Evolutionary conservation across 2,113 vertebrate species (phyloP), one percentile per base, ranked within the genome.

Genomic region (Oreochromis tanganicae): DNA sequence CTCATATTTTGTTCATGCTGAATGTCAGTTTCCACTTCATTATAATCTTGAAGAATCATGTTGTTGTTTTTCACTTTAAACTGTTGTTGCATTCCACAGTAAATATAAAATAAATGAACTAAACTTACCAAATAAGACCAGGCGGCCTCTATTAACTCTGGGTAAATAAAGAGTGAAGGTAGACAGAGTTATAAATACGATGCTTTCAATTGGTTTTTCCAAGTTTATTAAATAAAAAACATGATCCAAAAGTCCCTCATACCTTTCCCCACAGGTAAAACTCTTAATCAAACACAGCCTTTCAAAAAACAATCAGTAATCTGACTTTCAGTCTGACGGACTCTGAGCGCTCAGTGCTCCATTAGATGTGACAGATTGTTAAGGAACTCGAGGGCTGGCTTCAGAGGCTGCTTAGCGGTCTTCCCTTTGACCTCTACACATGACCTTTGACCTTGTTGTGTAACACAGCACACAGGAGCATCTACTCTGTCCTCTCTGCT

Each of bases 361-460:
- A 2, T 75, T 41, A 5, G 38, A 66, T 83, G n/a, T 89, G 88
- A 94, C 93, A 92, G 93, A 93, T 90, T 94, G 93, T 88, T 87
- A 89, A 92, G 89, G 93, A 94, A 95, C 91, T 90, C 80, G 8
- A 83, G 82, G 36, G 86, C 81, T 63, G 78, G 66, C 85, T 91
- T 83, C 91, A 87, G 90, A 71, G 86, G 86, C 93, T 87, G 93
- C 89, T 84, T 50, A 1, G n/a, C 36, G 5, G 81, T 85, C 87
- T 91, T 93, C 87, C 81, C 73, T 91, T 75, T 94, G 94, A 95
- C 94, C 92, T 80, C 92, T 79, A 87, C 92, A 93, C 81, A 85
- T 91, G 92, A 95, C 94, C 94, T 89, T 78, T 89, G 93, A 94
- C 92, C 95, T 81, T 17, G 38, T 79, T 84, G 89, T 93, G 94